A percentile compares a stretch with the other conserved stretches of the same genome.
Conservation (phyloP, 2,113 vertebrate species). For the Solenodon paradoxus region DNA sequence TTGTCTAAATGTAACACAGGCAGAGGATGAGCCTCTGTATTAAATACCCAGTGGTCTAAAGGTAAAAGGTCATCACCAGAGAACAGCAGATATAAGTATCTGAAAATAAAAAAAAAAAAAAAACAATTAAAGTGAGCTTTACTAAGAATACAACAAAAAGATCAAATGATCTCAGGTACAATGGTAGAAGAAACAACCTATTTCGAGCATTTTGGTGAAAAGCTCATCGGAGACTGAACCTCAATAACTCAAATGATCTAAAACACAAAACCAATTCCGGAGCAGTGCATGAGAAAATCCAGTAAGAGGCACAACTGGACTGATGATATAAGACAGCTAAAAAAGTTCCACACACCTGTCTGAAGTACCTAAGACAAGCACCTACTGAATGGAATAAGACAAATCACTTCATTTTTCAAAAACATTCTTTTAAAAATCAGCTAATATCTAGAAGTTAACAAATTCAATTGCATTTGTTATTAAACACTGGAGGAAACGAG, state of each 20-base stretch:
- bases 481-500: background rate
- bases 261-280: background rate
- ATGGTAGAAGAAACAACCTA: background rate
- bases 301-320: background rate
- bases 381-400: background rate
- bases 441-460: too few species aligned
- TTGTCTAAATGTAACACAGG: constrained; percentile 96
- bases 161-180: background rate
- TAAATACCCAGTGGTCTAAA: constrained; percentile 98
- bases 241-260: background rate
- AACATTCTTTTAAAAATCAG: background rate
- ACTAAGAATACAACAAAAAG: background rate
- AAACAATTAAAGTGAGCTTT: constrained; percentile 2
- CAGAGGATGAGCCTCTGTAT: constrained; percentile 97
- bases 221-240: background rate
- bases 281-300: background rate
- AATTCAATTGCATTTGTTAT: background rate
- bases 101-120: constrained; percentile 71
- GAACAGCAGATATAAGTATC: constrained; percentile 98
- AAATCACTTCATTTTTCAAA: background rate
- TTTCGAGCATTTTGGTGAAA: background rate
- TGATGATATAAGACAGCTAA: background rate
- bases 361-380: background rate
- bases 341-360: background rate
- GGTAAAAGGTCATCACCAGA: constrained; percentile 97